Evolutionary conservation across 2,113 vertebrate genomes (phyloP), one percentile per base, ranked within the genome.

Genomic region (Gnathonemus longibarbis): DNA sequence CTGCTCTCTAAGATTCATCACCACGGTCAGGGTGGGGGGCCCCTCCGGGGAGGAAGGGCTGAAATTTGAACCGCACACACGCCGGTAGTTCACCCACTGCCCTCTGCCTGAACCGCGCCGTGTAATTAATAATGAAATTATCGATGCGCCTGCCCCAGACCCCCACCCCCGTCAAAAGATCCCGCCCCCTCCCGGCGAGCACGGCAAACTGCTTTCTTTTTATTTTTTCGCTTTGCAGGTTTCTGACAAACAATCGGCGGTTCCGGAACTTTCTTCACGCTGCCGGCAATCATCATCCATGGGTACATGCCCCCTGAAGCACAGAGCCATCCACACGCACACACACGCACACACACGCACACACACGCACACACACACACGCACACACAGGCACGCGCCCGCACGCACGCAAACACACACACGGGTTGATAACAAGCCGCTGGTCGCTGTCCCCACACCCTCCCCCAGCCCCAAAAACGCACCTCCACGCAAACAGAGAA

Each of bases 101-200:
- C 95, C 95, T 96, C 91, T 83, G 6, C 89, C 62, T 95, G 94
- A 96, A 95, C 95, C 92, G 91, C 91, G 58, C 90, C 90, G 91
- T 89, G 92, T 91, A 94, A 95, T 95, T 94, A 95, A 94, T 95
- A 94, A 96, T 94, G 91, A 93, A 94, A 94, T 95, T 91, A 93
- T 94, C 92, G 94, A 93, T 89, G 90, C 83, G 91, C 90, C 90
- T 74, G 84, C 58, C 31, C 62, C n/a, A 56, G 83, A 42, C 84
- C 31, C 15, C 84, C 24, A 19, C 87, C 87, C 35, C 53, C 21
- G 6, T 24, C 8, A 15, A 42, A 21, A 13, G 42, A 62, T 17
- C 52, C 50, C 21, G 53, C 53, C 13, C 56, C 52, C 86, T 39
- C 31, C 8, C 35, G 0, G 21, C 17, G 21, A n/a, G 0, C 52